Percentiles rank a stretch among this genome's conserved stretches.
These are phyloP conservation scores for Herminia tarsipennalis DNA, from an alignment of 2,888 invertebrate genomes.

Conservation along the genomic window DNA sequence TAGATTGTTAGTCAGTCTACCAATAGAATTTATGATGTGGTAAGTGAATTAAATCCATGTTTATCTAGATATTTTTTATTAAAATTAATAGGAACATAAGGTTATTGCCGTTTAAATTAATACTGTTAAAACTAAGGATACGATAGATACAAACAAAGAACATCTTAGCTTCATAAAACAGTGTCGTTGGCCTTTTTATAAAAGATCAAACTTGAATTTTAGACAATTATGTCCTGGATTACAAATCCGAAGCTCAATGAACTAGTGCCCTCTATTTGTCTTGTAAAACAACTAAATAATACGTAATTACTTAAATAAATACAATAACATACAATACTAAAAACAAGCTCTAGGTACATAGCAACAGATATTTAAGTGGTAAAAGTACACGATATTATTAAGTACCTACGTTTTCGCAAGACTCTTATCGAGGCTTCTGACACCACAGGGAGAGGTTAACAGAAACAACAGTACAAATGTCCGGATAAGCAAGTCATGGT, in stretches of 20 bases:
- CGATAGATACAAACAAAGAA: conserved; percentile 30
- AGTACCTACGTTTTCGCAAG: conserved; percentile 31
- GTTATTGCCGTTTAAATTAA: conserved; percentile 28
- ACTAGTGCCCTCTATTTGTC: not conserved
- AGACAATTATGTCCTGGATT: conserved; percentile 11
- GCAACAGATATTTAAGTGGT: conserved; percentile 12
- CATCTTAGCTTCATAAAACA: conserved; percentile 14
- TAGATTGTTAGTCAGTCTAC: no score
- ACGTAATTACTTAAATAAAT: conserved; percentile 25
- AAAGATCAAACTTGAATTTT: conserved; percentile 3
- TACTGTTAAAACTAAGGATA: conserved; percentile 31
- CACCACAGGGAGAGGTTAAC: conserved; percentile 44
- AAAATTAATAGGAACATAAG: conserved; percentile 35
- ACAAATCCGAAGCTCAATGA: no score
- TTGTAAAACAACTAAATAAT: not conserved
- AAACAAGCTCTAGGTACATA: conserved; percentile 14
- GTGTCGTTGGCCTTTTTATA: conserved; percentile 5
- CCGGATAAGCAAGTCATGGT: conserved; percentile 35
- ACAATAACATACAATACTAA: conserved; percentile 27
- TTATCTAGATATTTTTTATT: not conserved
- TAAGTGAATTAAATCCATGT: not conserved
- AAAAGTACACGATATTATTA: conserved; percentile 19
- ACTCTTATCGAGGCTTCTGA: conserved; percentile 47
- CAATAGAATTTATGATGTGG: no score
- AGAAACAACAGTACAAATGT: conserved; percentile 37